Percentiles rank a stretch among this genome's conserved stretches.
These are phyloP conservation scores for Diploscapter pachys DNA, from an alignment of 1,140 invertebrate species.

Conservation along the genomic window DNA sequence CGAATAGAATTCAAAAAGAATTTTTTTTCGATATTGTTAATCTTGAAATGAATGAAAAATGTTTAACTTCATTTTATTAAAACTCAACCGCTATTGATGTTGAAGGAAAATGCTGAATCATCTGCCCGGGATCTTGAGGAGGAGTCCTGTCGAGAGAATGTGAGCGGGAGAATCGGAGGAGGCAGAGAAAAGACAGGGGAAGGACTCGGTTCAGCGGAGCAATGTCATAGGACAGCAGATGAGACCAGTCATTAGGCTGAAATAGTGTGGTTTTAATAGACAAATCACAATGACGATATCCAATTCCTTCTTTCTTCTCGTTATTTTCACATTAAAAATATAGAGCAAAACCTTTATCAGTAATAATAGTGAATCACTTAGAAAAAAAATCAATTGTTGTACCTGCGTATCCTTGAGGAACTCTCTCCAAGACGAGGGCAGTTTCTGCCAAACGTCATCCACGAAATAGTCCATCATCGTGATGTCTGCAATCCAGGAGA, in stretches of 20 bases:
- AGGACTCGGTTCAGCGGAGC: not conserved
- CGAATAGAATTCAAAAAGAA: too few species aligned
- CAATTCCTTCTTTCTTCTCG: too few species aligned
- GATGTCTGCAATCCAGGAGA: not conserved
- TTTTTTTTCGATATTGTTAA: too few species aligned
- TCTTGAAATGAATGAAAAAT: too few species aligned
- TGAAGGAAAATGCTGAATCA: too few species aligned
- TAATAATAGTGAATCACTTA: not conserved
- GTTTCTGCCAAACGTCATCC: not conserved
- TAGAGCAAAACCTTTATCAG: too few species aligned
- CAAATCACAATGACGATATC: too few species aligned
- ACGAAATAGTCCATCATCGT: slow-evolving; percentile 14
- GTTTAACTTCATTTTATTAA: too few species aligned
- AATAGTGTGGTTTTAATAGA: not conserved
- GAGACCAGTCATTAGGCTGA: not conserved
- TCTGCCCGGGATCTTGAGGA: too few species aligned
- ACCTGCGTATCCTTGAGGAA: slow-evolving; percentile 6
- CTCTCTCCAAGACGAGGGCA: slow-evolving; percentile 16
- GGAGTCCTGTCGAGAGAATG: too few species aligned
- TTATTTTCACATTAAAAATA: too few species aligned
- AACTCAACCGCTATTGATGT: too few species aligned
- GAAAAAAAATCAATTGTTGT: not conserved
- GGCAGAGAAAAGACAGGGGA: slow-evolving; percentile 11
- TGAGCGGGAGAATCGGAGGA: not conserved
- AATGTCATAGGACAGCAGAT: not conserved